Evolutionary conservation across 2,888 invertebrate species (phyloP), one percentile per base, ranked within the genome.

Genomic region (Phorcus lineatus): DNA sequence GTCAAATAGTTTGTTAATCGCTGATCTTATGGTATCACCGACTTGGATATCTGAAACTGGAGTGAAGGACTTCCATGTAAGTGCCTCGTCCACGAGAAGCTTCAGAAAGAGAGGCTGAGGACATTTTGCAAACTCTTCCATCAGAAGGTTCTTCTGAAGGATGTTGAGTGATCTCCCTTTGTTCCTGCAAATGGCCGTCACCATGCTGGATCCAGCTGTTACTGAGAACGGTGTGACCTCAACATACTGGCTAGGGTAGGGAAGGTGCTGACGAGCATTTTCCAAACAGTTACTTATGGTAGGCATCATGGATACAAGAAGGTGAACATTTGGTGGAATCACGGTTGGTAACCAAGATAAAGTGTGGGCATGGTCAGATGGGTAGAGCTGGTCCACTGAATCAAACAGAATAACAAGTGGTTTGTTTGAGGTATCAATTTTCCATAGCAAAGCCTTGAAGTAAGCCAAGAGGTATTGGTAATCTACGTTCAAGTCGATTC

Each of bases 381-480:
- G 24, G n/a, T 77, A 55, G 0, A 91, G 83, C 82, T 91, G 90
- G 70, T 91, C 91, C 1, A 90, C 83, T 3, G 90, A 88, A 78
- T 91, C 91, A 4, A 91, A 78, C 16, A 91, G 36, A n/a, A 91
- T 88, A 22, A 89, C 75, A 6, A 91, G 85, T n/a, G 89, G 88
- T 53, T 80, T 81, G 3, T 80, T 52, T 7, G 57, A 22, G 2
- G 88, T 83, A 53, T 88, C 82, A 36, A 90, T 86, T 36, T 82
- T 85, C 86, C 86, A 86, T 16, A 91, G 83, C 11, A 91, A 75
- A 0, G 91, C 83, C 6, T 81, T 77, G 77, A 91, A 87, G 77
- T 89, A 89, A 47, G 83, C 77, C 6, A 84, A 67, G 0, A 91
- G 84, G 77, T 85, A 88, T 54, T 86, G 83, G 76, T 87, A 88